Evolutionary conservation across 2,113 vertebrate genomes (phyloP).

Genomic region (Phocoena phocoena): DNA sequence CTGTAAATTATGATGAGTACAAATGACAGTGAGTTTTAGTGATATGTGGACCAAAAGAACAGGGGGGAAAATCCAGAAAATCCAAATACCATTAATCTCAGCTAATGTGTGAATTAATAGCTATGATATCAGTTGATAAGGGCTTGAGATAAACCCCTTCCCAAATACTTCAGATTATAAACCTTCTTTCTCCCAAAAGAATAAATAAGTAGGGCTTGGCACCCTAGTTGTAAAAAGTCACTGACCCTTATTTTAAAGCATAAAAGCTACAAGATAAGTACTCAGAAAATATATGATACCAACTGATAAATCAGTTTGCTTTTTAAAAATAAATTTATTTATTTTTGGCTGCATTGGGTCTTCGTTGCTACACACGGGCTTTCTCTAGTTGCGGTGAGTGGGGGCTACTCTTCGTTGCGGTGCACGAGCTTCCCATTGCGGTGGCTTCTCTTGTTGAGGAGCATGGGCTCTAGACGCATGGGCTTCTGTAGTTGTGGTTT

Average conservation of each 20-base stretch:
- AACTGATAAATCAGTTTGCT: background rate
- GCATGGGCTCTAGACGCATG: too few species aligned
- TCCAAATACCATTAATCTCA: background rate
- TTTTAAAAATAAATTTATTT: too few species aligned
- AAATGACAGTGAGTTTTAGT: background rate
- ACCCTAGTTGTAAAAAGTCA: background rate
- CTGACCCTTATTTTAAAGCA: background rate
- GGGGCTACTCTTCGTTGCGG: too few species aligned
- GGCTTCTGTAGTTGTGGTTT: too few species aligned
- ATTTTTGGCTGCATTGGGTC: too few species aligned
- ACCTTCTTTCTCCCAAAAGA: background rate
- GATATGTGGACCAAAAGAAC: background rate
- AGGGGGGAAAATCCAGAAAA: background rate
- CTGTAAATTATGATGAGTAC: background rate
- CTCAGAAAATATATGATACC: background rate
- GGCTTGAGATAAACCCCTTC: background rate
- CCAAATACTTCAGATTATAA: background rate
- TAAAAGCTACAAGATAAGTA: background rate
- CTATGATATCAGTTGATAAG: background rate
- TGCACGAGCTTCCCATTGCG: accelerated
- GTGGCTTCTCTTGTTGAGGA: too few species aligned
- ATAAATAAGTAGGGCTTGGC: background rate
- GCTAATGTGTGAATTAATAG: background rate
- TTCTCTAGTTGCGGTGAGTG: too few species aligned
- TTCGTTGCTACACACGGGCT: too few species aligned